Base-by-base conservation (phyloP, 2,888 invertebrate genomes). In the Hymenopus coronatus region DNA sequence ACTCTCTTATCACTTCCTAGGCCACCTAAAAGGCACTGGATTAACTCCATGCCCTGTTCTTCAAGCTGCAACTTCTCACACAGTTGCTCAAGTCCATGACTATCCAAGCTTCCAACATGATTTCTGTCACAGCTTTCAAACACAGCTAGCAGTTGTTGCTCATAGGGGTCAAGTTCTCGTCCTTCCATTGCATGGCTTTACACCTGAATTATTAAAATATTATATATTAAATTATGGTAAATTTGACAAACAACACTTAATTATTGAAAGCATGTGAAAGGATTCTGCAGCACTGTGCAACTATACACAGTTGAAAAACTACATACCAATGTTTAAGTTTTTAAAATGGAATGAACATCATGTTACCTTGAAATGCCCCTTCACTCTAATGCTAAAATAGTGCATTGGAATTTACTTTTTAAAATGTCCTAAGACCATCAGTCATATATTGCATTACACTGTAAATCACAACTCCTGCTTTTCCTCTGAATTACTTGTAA, bases 1-100 rank as follows among this genome's bases (percentile, higher is more conserved):
- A 96, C 96, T 27, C 94, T 93, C 28, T 91, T 91, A 8, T 91
- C 91, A 14, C 82, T 84, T 7, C 84, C 46, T 70, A 28, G 40
- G n/a, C 85, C 88, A 28, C 93, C 93, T 89, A 96, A 94, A 89
- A 97, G 93, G 90, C 95, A 94, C 90, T 95, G 94, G 87, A 95
- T 95, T 89, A 96, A 94, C 90, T 95, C 94, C 82, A 94, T 93
- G 89, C 96, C 95, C 90, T 96, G 95, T 91, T 96, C 96, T 91
- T 97, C 97, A 88, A 97, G 94, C 93, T 97, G 97, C 90, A 97
- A 94, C 91, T 97, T 95, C 92, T 96, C 95, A 93, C 97, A 97
- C 87, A 97, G 94, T 90, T 95, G 95, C 88, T 94, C 93, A 91
- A 97, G 94, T 84, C 97, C 96, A 85, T 95, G 94, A 91, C 94